These are phyloP conservation scores for Thumatha senex DNA, from an alignment of 2,888 invertebrate species.

Conservation along the genomic window DNA sequence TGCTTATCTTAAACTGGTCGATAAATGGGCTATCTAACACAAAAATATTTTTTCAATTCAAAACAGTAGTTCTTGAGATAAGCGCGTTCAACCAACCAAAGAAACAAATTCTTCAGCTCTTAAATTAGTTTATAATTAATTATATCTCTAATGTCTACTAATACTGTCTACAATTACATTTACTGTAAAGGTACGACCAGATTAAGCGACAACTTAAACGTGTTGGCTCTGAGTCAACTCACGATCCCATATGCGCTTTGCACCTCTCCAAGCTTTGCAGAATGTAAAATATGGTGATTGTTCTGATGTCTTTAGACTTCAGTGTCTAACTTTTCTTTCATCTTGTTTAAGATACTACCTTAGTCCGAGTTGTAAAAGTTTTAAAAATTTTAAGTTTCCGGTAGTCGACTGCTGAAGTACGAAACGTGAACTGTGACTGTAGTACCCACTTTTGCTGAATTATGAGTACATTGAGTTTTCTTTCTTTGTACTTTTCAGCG, in stretches of 20 bases:
- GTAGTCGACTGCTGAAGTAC: conserved; percentile 19
- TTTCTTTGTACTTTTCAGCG: no score
- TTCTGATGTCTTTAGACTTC: conserved; percentile 33
- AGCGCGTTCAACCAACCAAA: no score
- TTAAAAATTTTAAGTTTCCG: conserved; percentile 21
- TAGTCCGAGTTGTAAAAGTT: conserved; percentile 32
- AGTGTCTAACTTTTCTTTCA: conserved; percentile 29
- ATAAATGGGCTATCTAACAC: no score
- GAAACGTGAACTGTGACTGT: conserved; percentile 17
- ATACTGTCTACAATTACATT: no score
- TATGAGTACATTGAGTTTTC: no score
- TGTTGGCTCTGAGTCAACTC: conserved; percentile 10
- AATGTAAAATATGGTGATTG: conserved; percentile 42
- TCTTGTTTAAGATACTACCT: conserved; percentile 29
- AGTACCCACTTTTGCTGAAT: not conserved
- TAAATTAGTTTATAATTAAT: no score
- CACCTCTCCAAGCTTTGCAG: conserved; percentile 19
- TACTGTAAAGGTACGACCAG: no score
- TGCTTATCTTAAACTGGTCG: no score
- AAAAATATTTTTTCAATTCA: no score
- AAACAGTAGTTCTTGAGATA: no score
- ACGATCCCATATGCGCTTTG: conserved; percentile 4
- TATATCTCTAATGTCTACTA: no score
- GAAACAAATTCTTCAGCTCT: no score
- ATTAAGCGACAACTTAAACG: conserved; percentile 4